phyloP scores from a whole-genome alignment of 2,888 invertebrate genomes.

The Volucella inanis region DNA sequence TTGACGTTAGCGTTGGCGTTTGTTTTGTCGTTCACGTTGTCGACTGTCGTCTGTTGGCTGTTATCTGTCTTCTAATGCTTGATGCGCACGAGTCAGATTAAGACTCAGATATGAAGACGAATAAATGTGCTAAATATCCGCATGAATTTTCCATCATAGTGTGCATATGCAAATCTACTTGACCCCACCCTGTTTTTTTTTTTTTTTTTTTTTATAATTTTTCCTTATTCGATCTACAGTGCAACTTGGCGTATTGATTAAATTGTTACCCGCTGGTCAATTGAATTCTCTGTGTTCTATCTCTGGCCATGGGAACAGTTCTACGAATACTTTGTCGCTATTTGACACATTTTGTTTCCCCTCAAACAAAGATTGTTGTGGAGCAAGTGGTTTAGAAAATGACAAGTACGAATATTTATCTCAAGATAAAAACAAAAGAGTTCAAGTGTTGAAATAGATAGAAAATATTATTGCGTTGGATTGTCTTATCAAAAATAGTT shows the following conservation, averaged over 20 bases:
- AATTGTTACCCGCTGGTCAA: constrained; percentile 66
- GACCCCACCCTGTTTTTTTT: constrained; percentile 50
- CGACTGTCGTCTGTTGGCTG: constrained; percentile 33
- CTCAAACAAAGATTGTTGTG: constrained; percentile 31
- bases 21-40: constrained; percentile 1
- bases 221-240: constrained; percentile 40
- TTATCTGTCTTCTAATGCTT: constrained; percentile 26
- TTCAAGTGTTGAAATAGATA: no score
- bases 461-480: no score
- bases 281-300: constrained; percentile 47
- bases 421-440: not conserved
- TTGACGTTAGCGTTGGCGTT: constrained; percentile 13
- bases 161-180: constrained; percentile 65
- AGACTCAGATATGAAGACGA: constrained; percentile 48
- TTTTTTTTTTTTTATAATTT: constrained; percentile 8
- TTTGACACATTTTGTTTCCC: constrained; percentile 33
- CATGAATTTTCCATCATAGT: constrained; percentile 26
- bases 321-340: constrained; percentile 3
- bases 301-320: constrained; percentile 1
- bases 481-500: no score
- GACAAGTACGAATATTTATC: constrained; percentile 33
- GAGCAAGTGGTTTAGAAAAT: constrained; percentile 60
- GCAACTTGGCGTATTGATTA: constrained; percentile 68
- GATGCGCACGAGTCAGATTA: constrained; percentile 14
- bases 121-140: constrained; percentile 61